phyloP scores from a whole-genome alignment of 2,113 vertebrate species.

The Platycercus adscitus region DNA sequence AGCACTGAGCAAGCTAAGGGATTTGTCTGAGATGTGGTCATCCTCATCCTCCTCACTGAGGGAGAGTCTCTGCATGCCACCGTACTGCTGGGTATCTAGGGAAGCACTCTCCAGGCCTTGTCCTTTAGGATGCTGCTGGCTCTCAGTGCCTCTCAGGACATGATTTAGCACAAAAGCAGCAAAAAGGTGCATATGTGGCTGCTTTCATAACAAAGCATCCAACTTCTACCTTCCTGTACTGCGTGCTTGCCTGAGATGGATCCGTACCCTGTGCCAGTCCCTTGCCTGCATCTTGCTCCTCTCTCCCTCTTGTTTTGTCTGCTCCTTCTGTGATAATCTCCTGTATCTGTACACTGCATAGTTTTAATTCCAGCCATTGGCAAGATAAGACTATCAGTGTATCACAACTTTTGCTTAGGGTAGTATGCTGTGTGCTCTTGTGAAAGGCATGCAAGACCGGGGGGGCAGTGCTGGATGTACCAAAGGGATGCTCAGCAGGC shows the following conservation, averaged over 20 bases:
- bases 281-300: not conserved
- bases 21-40: not conserved
- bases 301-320: conserved; percentile 24
- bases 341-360: not conserved
- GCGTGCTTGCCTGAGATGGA: not conserved
- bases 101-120: not conserved
- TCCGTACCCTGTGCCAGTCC: not conserved
- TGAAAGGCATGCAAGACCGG: not conserved
- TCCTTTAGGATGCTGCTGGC: not conserved
- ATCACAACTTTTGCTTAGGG: not conserved
- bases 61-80: not conserved
- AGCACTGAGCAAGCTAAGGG: not conserved
- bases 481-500: not conserved
- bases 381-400: not conserved
- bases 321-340: not conserved
- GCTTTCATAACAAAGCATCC: not conserved
- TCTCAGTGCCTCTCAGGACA: not conserved
- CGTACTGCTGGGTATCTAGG: not conserved
- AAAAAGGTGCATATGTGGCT: not conserved
- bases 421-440: not conserved
- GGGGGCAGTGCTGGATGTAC: not conserved
- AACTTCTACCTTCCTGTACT: not conserved
- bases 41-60: not conserved
- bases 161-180: not conserved
- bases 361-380: conserved; percentile 42